Conservation (phyloP, 2,797 vertebrate species). For the Syngnathus acus region DNA sequence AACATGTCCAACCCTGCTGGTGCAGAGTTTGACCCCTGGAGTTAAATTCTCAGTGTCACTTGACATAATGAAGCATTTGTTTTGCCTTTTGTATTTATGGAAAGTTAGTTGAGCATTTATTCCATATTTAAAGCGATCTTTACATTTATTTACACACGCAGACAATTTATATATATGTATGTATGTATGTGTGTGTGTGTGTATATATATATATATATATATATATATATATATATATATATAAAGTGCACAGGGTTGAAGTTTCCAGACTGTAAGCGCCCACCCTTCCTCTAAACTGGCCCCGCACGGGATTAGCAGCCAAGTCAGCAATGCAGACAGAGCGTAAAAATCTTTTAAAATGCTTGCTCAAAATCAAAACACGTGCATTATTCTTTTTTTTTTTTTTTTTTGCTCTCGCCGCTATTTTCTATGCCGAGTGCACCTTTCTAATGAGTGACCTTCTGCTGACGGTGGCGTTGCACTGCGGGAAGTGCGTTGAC, state of each 20-base stretch:
- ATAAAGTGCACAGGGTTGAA: slow-evolving; percentile 29
- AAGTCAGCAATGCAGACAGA: slow-evolving; percentile 44
- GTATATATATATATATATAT: too few relatives aligned
- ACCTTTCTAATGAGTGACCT: not conserved
- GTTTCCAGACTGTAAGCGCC: slow-evolving; percentile 21
- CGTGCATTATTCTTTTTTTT: too few relatives aligned
- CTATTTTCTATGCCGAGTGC: not conserved
- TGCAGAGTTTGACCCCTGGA: not conserved
- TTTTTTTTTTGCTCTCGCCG: not conserved
- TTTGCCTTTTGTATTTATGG: not conserved
- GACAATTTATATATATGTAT: too few relatives aligned
- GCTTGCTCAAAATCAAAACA: not conserved
- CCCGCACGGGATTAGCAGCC: slow-evolving; percentile 46
- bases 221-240: too few relatives aligned
- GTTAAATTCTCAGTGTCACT: not conserved
- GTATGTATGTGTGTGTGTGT: too few relatives aligned
- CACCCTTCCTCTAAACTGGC: slow-evolving; percentile 39
- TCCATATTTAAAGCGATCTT: not conserved
- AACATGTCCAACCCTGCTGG: not conserved
- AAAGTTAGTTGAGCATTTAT: not conserved
- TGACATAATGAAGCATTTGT: not conserved
- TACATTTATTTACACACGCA: too few relatives aligned
- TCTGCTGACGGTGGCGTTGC: not conserved
- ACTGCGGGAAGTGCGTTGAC: slow-evolving; percentile 9
- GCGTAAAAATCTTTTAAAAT: slow-evolving; percentile 22